phyloP scores from a whole-genome alignment of 1,140 invertebrate genomes.

The Drosophila bocqueti region DNA sequence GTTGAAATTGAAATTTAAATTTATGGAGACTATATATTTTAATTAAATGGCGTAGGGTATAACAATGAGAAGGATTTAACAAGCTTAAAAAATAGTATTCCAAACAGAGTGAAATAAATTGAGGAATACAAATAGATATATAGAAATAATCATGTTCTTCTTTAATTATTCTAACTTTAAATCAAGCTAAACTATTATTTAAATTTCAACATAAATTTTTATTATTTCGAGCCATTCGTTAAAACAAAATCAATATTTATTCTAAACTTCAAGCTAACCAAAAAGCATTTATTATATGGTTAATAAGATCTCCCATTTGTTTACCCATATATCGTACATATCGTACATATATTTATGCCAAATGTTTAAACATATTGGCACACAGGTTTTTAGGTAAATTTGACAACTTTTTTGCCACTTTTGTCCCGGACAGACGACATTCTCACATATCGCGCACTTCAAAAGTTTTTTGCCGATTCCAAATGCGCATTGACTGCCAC shows the following conservation, averaged over 20 bases:
- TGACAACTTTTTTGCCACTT: constrained; percentile 65
- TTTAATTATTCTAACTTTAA: background rate
- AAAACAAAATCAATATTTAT: background rate
- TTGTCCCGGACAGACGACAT: constrained; percentile 25
- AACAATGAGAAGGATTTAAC: background rate
- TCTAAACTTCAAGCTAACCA: background rate
- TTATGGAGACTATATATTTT: background rate
- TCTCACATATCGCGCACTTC: constrained; percentile 45
- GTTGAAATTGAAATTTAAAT: constrained; percentile 19
- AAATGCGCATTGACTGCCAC: constrained; percentile 53
- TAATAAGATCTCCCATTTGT: background rate
- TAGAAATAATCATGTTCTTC: background rate
- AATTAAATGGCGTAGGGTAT: background rate
- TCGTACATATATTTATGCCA: constrained; percentile 12
- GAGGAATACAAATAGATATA: background rate
- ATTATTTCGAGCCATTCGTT: background rate
- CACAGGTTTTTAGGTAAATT: constrained; percentile 50
- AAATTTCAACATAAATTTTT: background rate
- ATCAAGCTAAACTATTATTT: background rate
- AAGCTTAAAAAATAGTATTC: background rate
- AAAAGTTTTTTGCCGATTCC: constrained; percentile 50
- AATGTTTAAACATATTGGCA: constrained; percentile 21
- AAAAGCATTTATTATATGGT: background rate
- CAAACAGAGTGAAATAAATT: background rate
- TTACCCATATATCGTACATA: constrained; percentile 4